A percentile compares a stretch with the other conserved stretches of the same genome.
Conservation (phyloP, 2,888 invertebrate genomes). For the Orthosia incerta region DNA sequence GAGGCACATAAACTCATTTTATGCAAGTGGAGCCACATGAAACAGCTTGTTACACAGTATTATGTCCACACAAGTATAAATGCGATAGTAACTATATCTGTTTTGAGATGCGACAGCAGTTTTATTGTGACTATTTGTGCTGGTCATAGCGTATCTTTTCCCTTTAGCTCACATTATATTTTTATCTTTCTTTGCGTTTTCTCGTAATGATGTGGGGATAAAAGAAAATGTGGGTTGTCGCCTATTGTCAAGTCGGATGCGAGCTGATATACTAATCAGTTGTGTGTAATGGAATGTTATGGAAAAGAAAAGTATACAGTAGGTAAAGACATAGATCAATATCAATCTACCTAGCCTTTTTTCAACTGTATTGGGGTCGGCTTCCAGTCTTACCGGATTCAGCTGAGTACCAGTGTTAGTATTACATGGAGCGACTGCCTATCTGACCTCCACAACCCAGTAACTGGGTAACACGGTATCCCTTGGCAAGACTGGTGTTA, state of each 20-base stretch:
- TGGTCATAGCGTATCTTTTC: constrained; percentile 34
- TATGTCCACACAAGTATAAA: constrained; percentile 4
- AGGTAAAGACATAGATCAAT: neutral
- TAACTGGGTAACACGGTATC: too few species aligned
- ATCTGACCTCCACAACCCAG: too few species aligned
- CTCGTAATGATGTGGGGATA: constrained; percentile 32
- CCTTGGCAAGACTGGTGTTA: too few species aligned
- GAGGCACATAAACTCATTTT: constrained; percentile 22
- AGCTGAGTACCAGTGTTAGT: too few species aligned
- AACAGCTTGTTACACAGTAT: constrained; percentile 8
- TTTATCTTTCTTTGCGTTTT: constrained; percentile 30
- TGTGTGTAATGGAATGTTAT: neutral
- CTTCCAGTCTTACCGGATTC: too few species aligned
- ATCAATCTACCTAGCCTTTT: too few species aligned
- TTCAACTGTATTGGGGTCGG: too few species aligned
- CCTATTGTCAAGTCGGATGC: constrained; percentile 16
- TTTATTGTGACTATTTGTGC: constrained; percentile 46
- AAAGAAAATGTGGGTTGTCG: constrained; percentile 29
- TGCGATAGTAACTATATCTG: neutral
- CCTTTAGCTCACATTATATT: constrained; percentile 9
- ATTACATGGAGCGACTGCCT: too few species aligned
- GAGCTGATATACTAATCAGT: neutral
- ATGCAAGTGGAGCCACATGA: constrained; percentile 8
- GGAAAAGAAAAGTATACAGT: neutral
- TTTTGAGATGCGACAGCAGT: constrained; percentile 45